Conservation (phyloP, 2,113 vertebrate genomes). For the Pelecanus crispus region DNA sequence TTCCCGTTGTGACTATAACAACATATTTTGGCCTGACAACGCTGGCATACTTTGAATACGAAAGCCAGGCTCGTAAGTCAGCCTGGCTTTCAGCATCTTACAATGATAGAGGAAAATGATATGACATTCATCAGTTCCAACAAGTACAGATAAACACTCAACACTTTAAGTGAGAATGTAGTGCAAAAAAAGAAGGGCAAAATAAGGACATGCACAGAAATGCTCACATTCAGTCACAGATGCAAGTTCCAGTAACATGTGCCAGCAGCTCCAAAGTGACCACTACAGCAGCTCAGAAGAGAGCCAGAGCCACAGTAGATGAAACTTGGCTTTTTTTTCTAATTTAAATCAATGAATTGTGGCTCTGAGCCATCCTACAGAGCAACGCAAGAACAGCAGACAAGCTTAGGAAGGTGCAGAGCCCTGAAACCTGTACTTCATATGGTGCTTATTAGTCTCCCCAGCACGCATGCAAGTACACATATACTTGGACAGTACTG, state of each 20-base stretch:
- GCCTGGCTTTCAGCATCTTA: slow-evolving; percentile 32
- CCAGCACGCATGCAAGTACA: not conserved
- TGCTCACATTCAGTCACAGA: not conserved
- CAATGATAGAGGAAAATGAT: slow-evolving; percentile 1
- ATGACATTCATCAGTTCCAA: not conserved
- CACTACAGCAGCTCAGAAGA: not conserved
- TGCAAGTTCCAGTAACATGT: not conserved
- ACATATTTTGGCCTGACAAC: slow-evolving; percentile 46
- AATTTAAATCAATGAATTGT: not conserved
- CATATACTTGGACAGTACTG: not conserved
- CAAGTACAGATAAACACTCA: slow-evolving; percentile 12
- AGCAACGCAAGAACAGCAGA: not conserved
- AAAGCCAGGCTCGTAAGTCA: not conserved
- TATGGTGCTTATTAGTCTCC: not conserved
- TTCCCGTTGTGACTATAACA: slow-evolving; percentile 57
- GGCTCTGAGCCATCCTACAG: not conserved
- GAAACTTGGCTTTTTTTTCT: not conserved
- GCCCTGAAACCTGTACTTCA: not conserved
- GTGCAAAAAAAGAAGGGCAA: not conserved
- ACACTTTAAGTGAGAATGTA: not conserved
- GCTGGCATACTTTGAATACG: not conserved
- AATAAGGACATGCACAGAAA: not conserved
- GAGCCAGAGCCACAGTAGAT: not conserved
- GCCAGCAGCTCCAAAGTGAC: not conserved
- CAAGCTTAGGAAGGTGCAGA: not conserved